Conservation (phyloP, 2,888 invertebrate species). For the Tachina grossa region DNA sequence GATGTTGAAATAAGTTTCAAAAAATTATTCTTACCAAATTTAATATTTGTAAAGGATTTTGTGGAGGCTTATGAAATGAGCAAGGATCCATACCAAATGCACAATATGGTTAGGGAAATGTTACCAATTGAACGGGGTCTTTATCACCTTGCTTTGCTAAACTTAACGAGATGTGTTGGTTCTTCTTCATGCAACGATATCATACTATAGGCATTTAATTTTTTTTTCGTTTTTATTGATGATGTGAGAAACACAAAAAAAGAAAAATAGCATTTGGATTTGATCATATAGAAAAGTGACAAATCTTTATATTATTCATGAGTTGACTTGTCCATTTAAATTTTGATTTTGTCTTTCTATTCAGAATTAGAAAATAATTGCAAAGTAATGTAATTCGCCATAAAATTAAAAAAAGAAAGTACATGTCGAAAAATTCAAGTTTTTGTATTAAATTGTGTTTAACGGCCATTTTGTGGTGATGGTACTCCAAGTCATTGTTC, state of each 20-base stretch:
- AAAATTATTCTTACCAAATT: not conserved
- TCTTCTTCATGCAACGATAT: constrained; percentile 75
- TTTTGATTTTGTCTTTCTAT: constrained; percentile 29
- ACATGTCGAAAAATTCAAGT: constrained; percentile 2
- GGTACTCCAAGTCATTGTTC: constrained; percentile 62
- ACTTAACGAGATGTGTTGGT: constrained; percentile 80
- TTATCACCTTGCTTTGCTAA: constrained; percentile 82
- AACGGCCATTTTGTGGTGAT: constrained; percentile 43
- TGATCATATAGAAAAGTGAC: constrained; percentile 32
- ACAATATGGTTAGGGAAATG: constrained; percentile 85
- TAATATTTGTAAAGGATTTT: constrained; percentile 84
- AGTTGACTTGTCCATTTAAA: constrained; percentile 4
- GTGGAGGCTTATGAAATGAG: constrained; percentile 90
- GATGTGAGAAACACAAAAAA: constrained; percentile 24
- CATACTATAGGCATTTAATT: constrained; percentile 62
- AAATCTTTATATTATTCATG: constrained; percentile 12
- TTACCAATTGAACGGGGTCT: constrained; percentile 84
- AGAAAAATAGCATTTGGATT: constrained; percentile 25
- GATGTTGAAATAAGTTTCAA: not conserved
- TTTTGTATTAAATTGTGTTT: constrained; percentile 20
- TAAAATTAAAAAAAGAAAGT: not conserved
- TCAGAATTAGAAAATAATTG: constrained; percentile 31
- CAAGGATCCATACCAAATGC: constrained; percentile 88
- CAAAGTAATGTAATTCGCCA: constrained; percentile 6
- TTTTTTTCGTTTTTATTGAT: constrained; percentile 21